phyloP scores from a whole-genome alignment of 2,113 vertebrate species.

The Hymenochirus boettgeri region DNA sequence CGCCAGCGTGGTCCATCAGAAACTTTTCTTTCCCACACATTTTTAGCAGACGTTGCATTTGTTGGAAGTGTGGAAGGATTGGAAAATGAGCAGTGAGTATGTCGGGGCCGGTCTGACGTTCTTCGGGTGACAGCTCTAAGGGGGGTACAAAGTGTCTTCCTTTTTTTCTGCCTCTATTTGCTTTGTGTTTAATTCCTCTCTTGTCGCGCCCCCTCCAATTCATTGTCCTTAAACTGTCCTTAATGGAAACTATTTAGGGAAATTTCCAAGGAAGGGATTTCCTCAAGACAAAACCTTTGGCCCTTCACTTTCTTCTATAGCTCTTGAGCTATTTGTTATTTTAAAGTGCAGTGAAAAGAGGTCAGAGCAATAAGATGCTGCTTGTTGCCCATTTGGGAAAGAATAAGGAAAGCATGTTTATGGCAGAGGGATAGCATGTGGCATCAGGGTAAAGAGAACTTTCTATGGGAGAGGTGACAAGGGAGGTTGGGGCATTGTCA shows the following conservation, averaged over 20 bases:
- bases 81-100: neutral
- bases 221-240: conserved; percentile 19
- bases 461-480: neutral
- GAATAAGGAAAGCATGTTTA: conserved; percentile 1
- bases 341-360: neutral
- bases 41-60: conserved; percentile 17
- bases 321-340: conserved; percentile 12
- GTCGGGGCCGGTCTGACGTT: conserved; percentile 2
- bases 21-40: conserved; percentile 1
- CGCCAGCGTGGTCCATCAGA: conserved; percentile 20
- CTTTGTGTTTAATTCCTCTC: neutral
- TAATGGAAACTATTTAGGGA: neutral
- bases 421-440: conserved; percentile 17
- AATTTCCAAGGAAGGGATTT: neutral
- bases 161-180: neutral
- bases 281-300: neutral
- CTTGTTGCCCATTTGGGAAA: conserved; percentile 10
- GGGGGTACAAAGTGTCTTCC: conserved; percentile 11
- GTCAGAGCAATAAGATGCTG: conserved; percentile 1
- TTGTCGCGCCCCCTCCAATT: neutral
- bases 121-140: conserved; percentile 18
- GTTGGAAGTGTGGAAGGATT: conserved; percentile 28
- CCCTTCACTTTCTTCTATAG: neutral
- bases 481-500: neutral
- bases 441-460: neutral